Evolutionary conservation across 1,140 invertebrate genomes (phyloP).

Genomic region (Grapholita molesta): DNA sequence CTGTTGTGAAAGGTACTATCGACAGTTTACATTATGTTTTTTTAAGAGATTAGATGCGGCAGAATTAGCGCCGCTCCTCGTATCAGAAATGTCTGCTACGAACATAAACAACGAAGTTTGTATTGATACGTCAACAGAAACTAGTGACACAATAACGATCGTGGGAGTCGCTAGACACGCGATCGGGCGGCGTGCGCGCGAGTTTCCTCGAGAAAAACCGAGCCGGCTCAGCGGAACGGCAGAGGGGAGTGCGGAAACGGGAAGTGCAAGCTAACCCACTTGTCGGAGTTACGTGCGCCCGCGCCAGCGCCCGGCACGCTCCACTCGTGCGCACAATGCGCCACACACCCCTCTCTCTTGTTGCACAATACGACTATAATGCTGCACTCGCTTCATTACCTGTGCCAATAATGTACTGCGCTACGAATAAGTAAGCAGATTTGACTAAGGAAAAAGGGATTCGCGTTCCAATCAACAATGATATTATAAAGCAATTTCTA

Average conservation of each 20-base stretch:
- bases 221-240: slow-evolving; percentile 16
- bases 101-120: slow-evolving; percentile 11
- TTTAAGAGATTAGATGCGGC: background rate
- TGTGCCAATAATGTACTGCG: background rate
- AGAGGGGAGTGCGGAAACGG: slow-evolving; percentile 43
- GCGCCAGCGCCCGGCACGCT: slow-evolving; percentile 41
- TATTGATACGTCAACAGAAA: slow-evolving; percentile 10
- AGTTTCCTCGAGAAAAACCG: slow-evolving; percentile 47
- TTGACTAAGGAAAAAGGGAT: too few species aligned
- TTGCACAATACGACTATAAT: slow-evolving; percentile 2
- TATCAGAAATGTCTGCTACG: background rate
- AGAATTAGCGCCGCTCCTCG: background rate
- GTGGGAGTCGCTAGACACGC: slow-evolving; percentile 25
- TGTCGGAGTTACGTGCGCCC: slow-evolving; percentile 45
- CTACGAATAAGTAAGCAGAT: background rate
- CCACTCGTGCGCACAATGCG: slow-evolving; percentile 28
- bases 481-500: background rate
- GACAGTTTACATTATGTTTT: background rate
- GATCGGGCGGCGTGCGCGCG: slow-evolving; percentile 15
- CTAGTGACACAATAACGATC: slow-evolving; percentile 21
- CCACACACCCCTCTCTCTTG: slow-evolving; percentile 24
- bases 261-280: slow-evolving; percentile 50
- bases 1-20: background rate
- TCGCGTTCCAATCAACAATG: too few species aligned
- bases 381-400: background rate